phyloP scores from a whole-genome alignment of 2,113 vertebrate species.

The Sapajus apella region DNA sequence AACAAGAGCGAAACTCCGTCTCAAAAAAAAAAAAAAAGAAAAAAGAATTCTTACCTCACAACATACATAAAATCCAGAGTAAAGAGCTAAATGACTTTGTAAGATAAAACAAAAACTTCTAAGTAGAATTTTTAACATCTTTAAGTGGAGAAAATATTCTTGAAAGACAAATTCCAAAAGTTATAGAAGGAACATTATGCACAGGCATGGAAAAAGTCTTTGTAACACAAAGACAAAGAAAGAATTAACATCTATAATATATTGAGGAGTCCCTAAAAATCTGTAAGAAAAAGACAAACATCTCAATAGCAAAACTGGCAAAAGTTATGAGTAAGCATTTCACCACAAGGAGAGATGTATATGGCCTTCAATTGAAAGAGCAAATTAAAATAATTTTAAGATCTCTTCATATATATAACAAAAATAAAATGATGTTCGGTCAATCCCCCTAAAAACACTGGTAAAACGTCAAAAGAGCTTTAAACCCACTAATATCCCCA shows the following conservation, averaged over 20 bases:
- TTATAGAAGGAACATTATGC: background rate
- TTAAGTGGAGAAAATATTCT: background rate
- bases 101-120: background rate
- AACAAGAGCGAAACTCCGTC: too few relatives aligned
- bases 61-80: background rate
- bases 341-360: background rate
- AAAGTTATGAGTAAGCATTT: background rate
- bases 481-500: background rate
- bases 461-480: background rate
- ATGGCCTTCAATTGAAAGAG: background rate
- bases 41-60: background rate
- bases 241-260: background rate
- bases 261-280: background rate
- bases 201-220: background rate
- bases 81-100: background rate
- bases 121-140: background rate
- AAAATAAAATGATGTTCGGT: background rate
- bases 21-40: background rate
- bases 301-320: background rate
- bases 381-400: conserved; percentile 9
- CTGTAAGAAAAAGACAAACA: background rate
- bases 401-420: background rate
- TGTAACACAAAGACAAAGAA: background rate
- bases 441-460: background rate
- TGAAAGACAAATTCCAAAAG: background rate